Conservation (phyloP, 1,140 invertebrate genomes). For the Drosophila orosa region DNA sequence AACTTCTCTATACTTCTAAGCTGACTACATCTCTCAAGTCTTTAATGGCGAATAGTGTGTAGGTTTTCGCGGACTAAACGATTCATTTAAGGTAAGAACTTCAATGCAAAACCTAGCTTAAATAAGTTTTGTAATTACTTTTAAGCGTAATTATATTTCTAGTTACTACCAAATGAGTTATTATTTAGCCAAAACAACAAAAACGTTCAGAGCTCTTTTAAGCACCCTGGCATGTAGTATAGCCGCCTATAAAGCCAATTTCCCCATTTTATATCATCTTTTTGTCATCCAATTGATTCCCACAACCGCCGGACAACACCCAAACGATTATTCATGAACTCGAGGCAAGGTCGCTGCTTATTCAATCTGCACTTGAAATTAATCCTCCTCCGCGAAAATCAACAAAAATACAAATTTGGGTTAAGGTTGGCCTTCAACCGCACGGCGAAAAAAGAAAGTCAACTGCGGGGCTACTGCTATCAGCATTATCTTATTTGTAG, state of each 20-base stretch:
- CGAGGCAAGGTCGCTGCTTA: conserved; percentile 40
- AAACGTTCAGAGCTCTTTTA: background rate
- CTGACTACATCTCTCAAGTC: background rate
- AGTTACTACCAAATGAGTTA: too few species aligned
- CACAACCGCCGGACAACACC: conserved; percentile 1
- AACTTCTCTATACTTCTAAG: background rate
- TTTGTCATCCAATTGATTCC: conserved; percentile 9
- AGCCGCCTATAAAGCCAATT: background rate
- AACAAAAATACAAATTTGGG: conserved; percentile 53
- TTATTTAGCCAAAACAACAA: background rate
- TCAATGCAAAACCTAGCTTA: too few species aligned
- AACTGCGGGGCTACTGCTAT: conserved; percentile 50
- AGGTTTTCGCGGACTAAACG: background rate
- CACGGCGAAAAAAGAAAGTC: conserved; percentile 51
- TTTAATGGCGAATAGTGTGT: background rate
- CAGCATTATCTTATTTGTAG: conserved; percentile 46
- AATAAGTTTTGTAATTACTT: background rate
- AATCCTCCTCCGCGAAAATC: conserved; percentile 56
- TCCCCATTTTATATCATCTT: conserved; percentile 12
- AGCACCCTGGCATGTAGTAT: too few species aligned
- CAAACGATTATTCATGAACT: conserved; percentile 19
- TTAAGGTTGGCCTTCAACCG: conserved; percentile 66
- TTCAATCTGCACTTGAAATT: conserved; percentile 68
- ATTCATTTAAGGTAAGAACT: background rate
- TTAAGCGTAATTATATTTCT: background rate